Percentiles rank a stretch among this genome's conserved stretches.
Conservation (phyloP, 2,113 vertebrate species). For the Ranitomeya variabilis region DNA sequence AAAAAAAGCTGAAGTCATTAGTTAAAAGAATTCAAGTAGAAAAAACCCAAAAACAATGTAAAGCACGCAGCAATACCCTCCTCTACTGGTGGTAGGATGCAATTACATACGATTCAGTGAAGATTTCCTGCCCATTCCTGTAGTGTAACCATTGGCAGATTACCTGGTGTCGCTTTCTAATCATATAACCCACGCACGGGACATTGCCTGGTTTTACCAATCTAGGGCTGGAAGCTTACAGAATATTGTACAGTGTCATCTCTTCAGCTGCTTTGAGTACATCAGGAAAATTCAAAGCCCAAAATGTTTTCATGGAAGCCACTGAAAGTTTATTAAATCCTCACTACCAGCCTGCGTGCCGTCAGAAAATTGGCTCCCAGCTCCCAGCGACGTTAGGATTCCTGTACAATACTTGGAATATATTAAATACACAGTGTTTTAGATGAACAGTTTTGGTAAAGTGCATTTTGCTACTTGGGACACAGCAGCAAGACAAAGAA, state of each 20-base stretch:
- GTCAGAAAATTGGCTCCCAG: background rate
- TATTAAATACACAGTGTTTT: conserved; percentile 41
- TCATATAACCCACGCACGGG: background rate
- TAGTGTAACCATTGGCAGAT: background rate
- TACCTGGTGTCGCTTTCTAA: background rate
- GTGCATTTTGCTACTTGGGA: conserved; percentile 69
- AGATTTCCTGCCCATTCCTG: background rate
- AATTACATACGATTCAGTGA: background rate
- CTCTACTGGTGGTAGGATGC: background rate
- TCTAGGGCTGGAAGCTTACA: background rate
- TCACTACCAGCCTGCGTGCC: background rate
- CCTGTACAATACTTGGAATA: background rate
- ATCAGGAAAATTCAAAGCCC: background rate
- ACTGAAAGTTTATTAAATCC: conserved; percentile 47
- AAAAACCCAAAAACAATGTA: background rate
- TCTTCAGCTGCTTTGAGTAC: background rate
- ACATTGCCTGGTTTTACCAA: background rate
- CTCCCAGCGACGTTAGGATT: background rate
- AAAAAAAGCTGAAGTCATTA: too few species aligned
- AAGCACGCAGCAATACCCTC: background rate
- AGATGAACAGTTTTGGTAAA: conserved; percentile 67
- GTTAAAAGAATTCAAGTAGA: background rate
- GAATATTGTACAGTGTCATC: too few species aligned
- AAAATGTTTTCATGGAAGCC: conserved; percentile 26
- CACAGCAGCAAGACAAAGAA: conserved; percentile 67